Percentiles rank a stretch among this genome's conserved stretches.
These are phyloP conservation scores for Achlya flavicornis DNA, from an alignment of 2,888 invertebrate genomes.

Conservation along the genomic window DNA sequence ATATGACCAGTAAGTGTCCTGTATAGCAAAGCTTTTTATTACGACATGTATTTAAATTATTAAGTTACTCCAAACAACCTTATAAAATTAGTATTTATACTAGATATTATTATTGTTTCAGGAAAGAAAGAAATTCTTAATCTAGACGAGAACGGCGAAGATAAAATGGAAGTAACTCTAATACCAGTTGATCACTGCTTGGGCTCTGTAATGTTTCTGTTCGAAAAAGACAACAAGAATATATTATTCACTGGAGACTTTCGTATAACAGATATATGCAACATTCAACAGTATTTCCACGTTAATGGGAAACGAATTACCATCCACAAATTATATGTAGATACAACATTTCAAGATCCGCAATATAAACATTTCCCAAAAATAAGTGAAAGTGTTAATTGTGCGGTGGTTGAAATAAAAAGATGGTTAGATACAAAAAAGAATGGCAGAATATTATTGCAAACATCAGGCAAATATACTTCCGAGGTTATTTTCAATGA, in stretches of 20 bases:
- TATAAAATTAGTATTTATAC: too few species aligned
- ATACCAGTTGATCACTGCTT: conserved; percentile 92
- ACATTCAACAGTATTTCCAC: conserved; percentile 81
- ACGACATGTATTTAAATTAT: too few species aligned
- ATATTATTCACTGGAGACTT: conserved; percentile 94
- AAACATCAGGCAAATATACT: conserved; percentile 84
- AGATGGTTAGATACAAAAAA: conserved; percentile 83
- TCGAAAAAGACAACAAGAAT: conserved; percentile 83
- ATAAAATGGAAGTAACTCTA: conserved; percentile 83
- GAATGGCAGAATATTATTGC: conserved; percentile 80
- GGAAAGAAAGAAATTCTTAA: conserved; percentile 54
- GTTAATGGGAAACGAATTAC: conserved; percentile 72
- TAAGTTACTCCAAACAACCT: too few species aligned
- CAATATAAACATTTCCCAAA: conserved; percentile 85
- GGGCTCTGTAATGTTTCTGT: conserved; percentile 93
- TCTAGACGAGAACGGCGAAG: conserved; percentile 29
- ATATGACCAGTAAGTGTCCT: too few species aligned
- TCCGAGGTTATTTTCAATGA: conserved; percentile 85
- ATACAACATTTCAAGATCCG: conserved; percentile 89
- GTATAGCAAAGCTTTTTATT: too few species aligned
- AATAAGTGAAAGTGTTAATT: conserved; percentile 84
- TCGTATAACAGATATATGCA: conserved; percentile 83
- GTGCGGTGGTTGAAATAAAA: conserved; percentile 77
- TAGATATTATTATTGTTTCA: conserved; percentile 23
- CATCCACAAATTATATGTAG: conserved; percentile 88